Evolutionary conservation across 2,888 invertebrate genomes (phyloP), one percentile per base, ranked within the genome.

Genomic region (Aplocera efformata): DNA sequence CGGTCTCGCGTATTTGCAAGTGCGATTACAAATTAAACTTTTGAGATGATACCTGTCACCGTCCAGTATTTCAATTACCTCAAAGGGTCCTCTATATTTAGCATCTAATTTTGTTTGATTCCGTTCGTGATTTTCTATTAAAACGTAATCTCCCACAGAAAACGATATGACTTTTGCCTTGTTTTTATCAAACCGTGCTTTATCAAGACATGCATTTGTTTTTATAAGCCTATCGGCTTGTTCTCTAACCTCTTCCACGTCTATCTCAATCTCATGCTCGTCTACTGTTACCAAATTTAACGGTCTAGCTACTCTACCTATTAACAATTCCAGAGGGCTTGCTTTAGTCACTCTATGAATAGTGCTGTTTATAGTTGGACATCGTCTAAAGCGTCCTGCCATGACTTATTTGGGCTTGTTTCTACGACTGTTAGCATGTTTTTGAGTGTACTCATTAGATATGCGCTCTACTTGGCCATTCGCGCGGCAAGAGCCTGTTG

Each of bases 391-490:
- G 17, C n/a, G 10, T 28, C 35, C 6, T 35, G 20, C 31, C 25
- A 30, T 3, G 34, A 31, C 7, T 7, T 31, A 21, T 20, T 11
- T 4, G 10, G 4, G 11, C 22, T 30, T 1, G 13, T 4, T 6
- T 34, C 25, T 21, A 22, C 20, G 1, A 11, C 36, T 1, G 29
- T 36, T 17, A 30, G 7, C 41, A 41, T 43, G 1, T 2, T 6
- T 11, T 53, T 53, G 0, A 48, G 10, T 0, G 33, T 38, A 1
- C 34, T n/a, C 53, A 58, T 56, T 0, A n/a, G n/a, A n/a, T n/a
- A 59, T 37, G 0, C 54, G 29, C 11, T 56, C 55, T 0, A 54
- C 53, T n/a, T 59, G 57, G 0, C 60, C 56, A 9, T 60, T 54
- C 0, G 58, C 56, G 1, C 57, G 48, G n/a, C 34, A 32, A 1